Evolutionary conservation across 2,888 invertebrate genomes (phyloP), one percentile per base, ranked within the genome.

Genomic region (Papilio gigon): DNA sequence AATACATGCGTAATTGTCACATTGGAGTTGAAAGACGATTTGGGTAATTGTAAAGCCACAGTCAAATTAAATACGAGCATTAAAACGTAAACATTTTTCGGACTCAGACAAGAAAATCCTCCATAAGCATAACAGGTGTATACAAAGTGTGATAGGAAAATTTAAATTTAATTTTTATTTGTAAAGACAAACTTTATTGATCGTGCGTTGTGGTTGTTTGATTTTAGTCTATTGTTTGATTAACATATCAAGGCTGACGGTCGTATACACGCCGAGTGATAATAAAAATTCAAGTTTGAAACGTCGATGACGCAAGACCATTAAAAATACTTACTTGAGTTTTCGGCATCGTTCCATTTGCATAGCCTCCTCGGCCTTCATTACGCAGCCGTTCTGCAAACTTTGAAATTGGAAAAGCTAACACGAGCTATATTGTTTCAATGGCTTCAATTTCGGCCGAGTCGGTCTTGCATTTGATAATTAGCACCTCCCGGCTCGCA

Each of bases 251-350:
- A 92, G 91, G 91, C 87, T 91, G 84, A 79, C 84, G 85, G 86
- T 85, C 86, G 86, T 87, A 90, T 88, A 90, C 87, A 85, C 82
- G 84, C 84, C 84, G 90, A 87, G 92, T 91, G 92, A 92, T 91
- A 92, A 92, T 92, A 90, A 91, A 92, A 91, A 89, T 90, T 90
- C 91, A 92, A 91, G 92, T 92, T 91, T 90, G 87, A 88, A 90
- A 85, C 84, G 81, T 77, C 84, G 85, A 90, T 92, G 92, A 91
- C 91, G 92, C 89, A 92, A 92, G 87, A 87, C 90, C 89, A 90
- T 91, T 91, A 91, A 91, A 85, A 88, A 87, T 89, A 87, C 87
- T 81, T 82, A 82, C 84, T 84, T 84, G 86, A 86, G 81, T 90
- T 90, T 92, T 91, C 89, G 92, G 91, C 90, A 87, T 84, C 87